Percentiles rank a stretch among this genome's conserved stretches.
Conservation (phyloP, 2,888 invertebrate genomes). For the Cryptocheilus praepositus region DNA sequence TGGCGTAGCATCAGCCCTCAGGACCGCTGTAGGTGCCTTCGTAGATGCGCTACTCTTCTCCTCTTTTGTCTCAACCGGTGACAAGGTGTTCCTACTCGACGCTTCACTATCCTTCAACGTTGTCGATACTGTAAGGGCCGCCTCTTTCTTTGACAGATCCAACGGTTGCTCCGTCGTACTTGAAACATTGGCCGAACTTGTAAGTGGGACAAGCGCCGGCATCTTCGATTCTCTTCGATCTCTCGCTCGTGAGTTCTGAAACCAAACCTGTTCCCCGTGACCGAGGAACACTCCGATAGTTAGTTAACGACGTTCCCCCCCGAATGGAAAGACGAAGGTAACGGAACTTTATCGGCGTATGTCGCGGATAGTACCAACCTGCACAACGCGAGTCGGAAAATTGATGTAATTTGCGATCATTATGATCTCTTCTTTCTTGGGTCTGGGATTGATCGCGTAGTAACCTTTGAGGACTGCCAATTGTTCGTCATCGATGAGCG, state of each 20-base stretch:
- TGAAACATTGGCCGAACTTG: slow-evolving; percentile 59
- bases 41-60: slow-evolving; percentile 45
- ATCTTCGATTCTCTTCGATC: slow-evolving; percentile 82
- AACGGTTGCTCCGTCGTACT: slow-evolving; percentile 85
- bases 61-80: slow-evolving; percentile 61
- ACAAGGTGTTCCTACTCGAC: slow-evolving; percentile 59
- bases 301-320: too few relatives aligned
- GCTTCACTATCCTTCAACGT: slow-evolving; percentile 61
- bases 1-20: too few relatives aligned
- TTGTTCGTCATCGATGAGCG: slow-evolving; percentile 96
- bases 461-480: slow-evolving; percentile 91
- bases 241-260: slow-evolving; percentile 94
- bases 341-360: background rate
- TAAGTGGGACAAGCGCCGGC: slow-evolving; percentile 68
- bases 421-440: slow-evolving; percentile 94
- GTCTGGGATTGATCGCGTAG: slow-evolving; percentile 92
- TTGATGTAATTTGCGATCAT: slow-evolving; percentile 87
- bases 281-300: too few relatives aligned
- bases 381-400: slow-evolving; percentile 76
- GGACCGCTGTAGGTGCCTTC: background rate
- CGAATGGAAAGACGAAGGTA: too few relatives aligned
- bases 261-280: slow-evolving; percentile 86
- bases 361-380: slow-evolving; percentile 57
- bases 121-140: slow-evolving; percentile 66
- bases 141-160: slow-evolving; percentile 92